Evolutionary conservation across 2,113 vertebrate genomes (phyloP), one percentile per base, ranked within the genome.

Genomic region (Heliornis fulica): DNA sequence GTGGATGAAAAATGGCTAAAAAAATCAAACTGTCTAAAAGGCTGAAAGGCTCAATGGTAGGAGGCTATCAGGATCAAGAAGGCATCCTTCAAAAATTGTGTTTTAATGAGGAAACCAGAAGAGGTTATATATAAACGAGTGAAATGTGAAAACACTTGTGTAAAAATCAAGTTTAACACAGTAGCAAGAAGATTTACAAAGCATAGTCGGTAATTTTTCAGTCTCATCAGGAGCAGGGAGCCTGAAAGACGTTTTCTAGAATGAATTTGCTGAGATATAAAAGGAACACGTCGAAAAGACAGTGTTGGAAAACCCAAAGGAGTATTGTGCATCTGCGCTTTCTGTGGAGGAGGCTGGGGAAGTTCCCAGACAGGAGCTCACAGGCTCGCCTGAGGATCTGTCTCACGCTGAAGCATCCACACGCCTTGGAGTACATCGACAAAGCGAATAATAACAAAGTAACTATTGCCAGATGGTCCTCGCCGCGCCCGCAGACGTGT

Each of bases 361-460:
- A 76, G 88, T 64, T 94, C 85, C 82, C 75, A 75, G 93, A 40
- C 57, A 87, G 94, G 93, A 89, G 84, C 74, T 93, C 64, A 53
- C 1, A 17, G 57, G 56, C 41, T 81, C 0, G 11, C 76, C 88
- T 40, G 86, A 88, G 94, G 91, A 85, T 90, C 68, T 66, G 56
- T 86, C 86, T 88, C 2, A 0, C 0, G 1, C 87, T 5, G 5
- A 63, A 75, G 43, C 87, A 22, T 41, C 1, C 0, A 20, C 38
- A 4, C 69, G 66, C 57, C 75, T 64, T 60, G 26, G 66, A 86
- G 71, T 63, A 71, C 50, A 82, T 83, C 32, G 8, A 60, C 82
- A 76, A 72, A 79, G 61, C 0, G 0, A 51, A 23, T 64, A 88
- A 82, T 25, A 64, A 80, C 71, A 69, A 69, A 32, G 57, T 83